phyloP scores from a whole-genome alignment of 2,113 vertebrate species.

The Clarias gariepinus region DNA sequence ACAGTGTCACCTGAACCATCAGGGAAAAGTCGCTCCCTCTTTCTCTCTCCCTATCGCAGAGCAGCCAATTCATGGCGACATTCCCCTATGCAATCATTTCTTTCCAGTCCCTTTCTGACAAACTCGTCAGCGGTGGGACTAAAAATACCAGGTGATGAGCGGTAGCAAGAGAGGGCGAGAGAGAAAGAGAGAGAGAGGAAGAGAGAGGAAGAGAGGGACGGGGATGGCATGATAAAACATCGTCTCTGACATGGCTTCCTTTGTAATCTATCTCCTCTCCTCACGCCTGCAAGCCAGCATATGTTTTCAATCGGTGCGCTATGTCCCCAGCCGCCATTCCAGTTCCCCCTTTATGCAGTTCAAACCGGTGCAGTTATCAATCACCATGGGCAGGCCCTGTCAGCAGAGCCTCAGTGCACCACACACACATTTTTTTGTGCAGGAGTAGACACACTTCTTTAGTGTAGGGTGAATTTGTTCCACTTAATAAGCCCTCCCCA shows the following conservation, averaged over 20 bases:
- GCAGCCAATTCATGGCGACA: slow-evolving; percentile 41
- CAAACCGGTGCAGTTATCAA: slow-evolving; percentile 98
- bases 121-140: slow-evolving; percentile 84
- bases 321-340: slow-evolving; percentile 90
- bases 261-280: slow-evolving; percentile 92
- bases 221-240: slow-evolving; percentile 90
- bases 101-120: slow-evolving; percentile 79
- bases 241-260: slow-evolving; percentile 88
- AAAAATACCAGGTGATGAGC: slow-evolving; percentile 90
- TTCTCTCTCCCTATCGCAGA: slow-evolving; percentile 30
- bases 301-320: slow-evolving; percentile 98
- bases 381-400: slow-evolving; percentile 92
- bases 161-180: slow-evolving; percentile 49
- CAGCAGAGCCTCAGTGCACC: slow-evolving; percentile 87
- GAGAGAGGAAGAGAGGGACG: slow-evolving; percentile 71
- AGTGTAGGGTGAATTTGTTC: slow-evolving; percentile 99
- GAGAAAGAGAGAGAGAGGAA: slow-evolving; percentile 28
- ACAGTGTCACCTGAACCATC: slow-evolving; percentile 91
- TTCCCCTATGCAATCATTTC: slow-evolving; percentile 74
- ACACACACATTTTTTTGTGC: slow-evolving; percentile 27
- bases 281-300: slow-evolving; percentile 96
- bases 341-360: slow-evolving; percentile 93
- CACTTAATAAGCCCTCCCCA: slow-evolving; percentile 99
- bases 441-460: slow-evolving; percentile 77
- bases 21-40: slow-evolving; percentile 62